Conservation (phyloP, 2,797 vertebrate genomes). For the Melanotaenia maccullochi region DNA sequence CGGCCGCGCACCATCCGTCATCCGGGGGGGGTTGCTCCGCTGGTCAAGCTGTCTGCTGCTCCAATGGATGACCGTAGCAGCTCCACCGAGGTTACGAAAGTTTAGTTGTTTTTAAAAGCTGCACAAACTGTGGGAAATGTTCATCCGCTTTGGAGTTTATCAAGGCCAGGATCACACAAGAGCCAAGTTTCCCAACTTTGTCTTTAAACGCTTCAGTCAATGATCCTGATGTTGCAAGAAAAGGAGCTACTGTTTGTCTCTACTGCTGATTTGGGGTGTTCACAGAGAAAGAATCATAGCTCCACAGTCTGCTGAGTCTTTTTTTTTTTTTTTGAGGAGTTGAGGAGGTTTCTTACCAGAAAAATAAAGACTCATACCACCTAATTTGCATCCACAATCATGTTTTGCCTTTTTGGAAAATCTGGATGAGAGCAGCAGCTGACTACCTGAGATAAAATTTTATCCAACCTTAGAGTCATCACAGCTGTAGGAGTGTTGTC, state of each 20-base stretch:
- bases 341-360: too few species aligned
- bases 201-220: not conserved
- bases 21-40: slow-evolving; percentile 50
- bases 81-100: slow-evolving; percentile 19
- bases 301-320: not conserved
- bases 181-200: not conserved
- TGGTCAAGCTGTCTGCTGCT: slow-evolving; percentile 69
- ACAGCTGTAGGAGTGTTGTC: slow-evolving; percentile 17
- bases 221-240: slow-evolving; percentile 6
- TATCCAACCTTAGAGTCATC: not conserved
- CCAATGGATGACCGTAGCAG: slow-evolving; percentile 50
- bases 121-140: not conserved
- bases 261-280: not conserved
- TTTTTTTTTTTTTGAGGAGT: not conserved
- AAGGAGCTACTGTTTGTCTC: not conserved
- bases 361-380: too few species aligned
- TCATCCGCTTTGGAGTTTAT: not conserved
- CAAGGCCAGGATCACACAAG: not conserved
- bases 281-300: not conserved
- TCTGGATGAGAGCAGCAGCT: not conserved
- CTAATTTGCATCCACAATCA: too few species aligned
- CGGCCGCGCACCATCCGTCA: slow-evolving; percentile 71
- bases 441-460: slow-evolving; percentile 31
- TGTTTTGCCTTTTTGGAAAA: too few species aligned
- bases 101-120: slow-evolving; percentile 32